Percentiles rank a stretch among this genome's conserved stretches.
phyloP scores from a whole-genome alignment of 2,888 invertebrate genomes.

The Pyrochroa serraticornis region DNA sequence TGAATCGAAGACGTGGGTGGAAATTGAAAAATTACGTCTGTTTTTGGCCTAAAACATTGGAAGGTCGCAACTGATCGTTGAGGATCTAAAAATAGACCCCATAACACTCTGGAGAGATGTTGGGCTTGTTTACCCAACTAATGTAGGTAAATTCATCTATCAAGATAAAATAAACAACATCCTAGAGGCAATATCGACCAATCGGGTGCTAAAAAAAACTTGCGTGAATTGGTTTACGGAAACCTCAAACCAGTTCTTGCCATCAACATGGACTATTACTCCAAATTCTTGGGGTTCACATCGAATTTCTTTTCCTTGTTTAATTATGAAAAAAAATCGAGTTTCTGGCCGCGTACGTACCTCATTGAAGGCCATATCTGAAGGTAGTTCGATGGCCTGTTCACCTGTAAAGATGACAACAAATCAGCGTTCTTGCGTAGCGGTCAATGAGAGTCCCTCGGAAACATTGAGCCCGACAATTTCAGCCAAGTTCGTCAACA shows the following conservation, averaged over 20 bases:
- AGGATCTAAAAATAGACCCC: background rate
- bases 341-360: constrained; percentile 58
- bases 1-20: background rate
- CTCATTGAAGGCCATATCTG: constrained; percentile 81
- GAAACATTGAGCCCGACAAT: constrained; percentile 5
- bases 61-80: background rate
- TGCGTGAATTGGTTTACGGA: no score
- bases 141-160: constrained; percentile 20
- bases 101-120: background rate
- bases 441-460: constrained; percentile 17
- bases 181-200: background rate
- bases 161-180: constrained; percentile 19
- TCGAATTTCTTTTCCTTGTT: constrained; percentile 1
- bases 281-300: background rate
- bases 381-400: constrained; percentile 63
- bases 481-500: constrained; percentile 9
- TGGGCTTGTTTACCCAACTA: constrained; percentile 21
- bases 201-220: background rate
- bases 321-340: constrained; percentile 4
- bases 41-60: background rate
- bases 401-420: constrained; percentile 60
- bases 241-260: no score
- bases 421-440: constrained; percentile 44
- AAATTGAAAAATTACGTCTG: background rate
- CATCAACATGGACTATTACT: background rate